phyloP scores from a whole-genome alignment of 2,888 invertebrate species.

The Ctenicera cuprea region DNA sequence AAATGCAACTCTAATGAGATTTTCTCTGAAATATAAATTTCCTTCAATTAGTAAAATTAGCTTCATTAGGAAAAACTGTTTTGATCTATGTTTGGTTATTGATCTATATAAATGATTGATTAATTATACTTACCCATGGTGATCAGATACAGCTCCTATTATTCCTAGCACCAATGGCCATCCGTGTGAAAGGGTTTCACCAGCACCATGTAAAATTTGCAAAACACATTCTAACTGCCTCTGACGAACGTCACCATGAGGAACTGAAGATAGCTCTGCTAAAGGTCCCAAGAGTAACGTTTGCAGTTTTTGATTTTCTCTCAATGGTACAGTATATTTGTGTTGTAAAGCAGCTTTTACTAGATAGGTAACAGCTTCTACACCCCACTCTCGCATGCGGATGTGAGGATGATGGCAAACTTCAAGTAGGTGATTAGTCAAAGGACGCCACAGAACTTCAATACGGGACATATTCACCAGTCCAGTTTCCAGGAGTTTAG shows the following conservation, averaged over 20 bases:
- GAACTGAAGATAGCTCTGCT: conserved; percentile 91
- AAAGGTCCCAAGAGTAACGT: conserved; percentile 91
- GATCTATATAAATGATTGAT: too few relatives aligned
- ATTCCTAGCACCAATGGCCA: conserved; percentile 97
- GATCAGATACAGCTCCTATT: conserved; percentile 95
- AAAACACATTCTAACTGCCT: conserved; percentile 96
- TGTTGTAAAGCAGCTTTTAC: conserved; percentile 93
- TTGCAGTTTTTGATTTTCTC: conserved; percentile 92
- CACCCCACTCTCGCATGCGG: conserved; percentile 97
- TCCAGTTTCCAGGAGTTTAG: conserved; percentile 98
- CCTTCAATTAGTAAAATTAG: conserved; percentile 24
- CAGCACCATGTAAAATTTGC: conserved; percentile 93
- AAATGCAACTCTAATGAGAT: conserved; percentile 94
- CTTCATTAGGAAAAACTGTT: neutral
- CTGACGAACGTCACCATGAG: conserved; percentile 95
- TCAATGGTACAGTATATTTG: conserved; percentile 87
- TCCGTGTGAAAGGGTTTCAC: conserved; percentile 93
- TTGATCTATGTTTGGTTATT: too few relatives aligned
- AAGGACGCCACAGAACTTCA: conserved; percentile 95
- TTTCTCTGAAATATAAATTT: conserved; percentile 79
- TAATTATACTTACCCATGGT: conserved; percentile 84
- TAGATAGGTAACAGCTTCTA: conserved; percentile 95
- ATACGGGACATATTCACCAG: conserved; percentile 94
- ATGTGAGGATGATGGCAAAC: conserved; percentile 97
- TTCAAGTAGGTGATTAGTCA: conserved; percentile 96